Percentiles rank a stretch among this genome's conserved stretches.
These are phyloP conservation scores for Pseudachorutes palmiensis DNA, from an alignment of 1,140 invertebrate species.

Conservation along the genomic window DNA sequence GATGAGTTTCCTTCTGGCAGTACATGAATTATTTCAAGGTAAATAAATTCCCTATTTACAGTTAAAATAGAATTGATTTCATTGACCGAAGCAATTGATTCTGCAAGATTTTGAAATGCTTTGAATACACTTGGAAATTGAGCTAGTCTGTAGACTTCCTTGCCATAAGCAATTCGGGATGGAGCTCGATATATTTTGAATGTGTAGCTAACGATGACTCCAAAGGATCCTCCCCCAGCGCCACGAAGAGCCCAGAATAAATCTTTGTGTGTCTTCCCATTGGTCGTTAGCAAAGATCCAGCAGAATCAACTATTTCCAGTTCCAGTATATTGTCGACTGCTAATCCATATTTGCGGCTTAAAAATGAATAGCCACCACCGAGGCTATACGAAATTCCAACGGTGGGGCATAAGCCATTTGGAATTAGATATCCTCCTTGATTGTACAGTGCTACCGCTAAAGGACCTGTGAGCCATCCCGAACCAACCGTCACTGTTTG, in stretches of 20 bases:
- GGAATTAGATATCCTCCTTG: background rate
- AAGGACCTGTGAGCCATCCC: background rate
- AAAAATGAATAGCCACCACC: conserved; percentile 2
- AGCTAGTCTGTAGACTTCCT: background rate
- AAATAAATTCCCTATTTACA: background rate
- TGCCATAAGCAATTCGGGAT: background rate
- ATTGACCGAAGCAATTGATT: background rate
- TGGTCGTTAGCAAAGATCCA: background rate
- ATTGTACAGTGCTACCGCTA: background rate
- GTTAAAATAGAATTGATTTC: background rate
- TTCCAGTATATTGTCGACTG: conserved; percentile 4
- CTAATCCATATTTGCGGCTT: background rate
- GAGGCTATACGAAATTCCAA: background rate
- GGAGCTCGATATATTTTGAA: background rate
- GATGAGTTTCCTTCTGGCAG: background rate
- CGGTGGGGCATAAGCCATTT: background rate
- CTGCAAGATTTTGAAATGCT: background rate
- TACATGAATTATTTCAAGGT: background rate
- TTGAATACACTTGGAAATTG: background rate
- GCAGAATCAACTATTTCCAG: conserved; percentile 6
- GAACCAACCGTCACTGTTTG: background rate
- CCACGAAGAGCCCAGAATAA: conserved; percentile 12
- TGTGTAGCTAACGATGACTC: background rate
- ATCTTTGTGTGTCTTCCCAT: background rate
- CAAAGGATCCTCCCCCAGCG: conserved; percentile 6